Evolutionary conservation across 2,797 vertebrate genomes (phyloP).

Genomic region (Pseudochaenichthys georgianus): DNA sequence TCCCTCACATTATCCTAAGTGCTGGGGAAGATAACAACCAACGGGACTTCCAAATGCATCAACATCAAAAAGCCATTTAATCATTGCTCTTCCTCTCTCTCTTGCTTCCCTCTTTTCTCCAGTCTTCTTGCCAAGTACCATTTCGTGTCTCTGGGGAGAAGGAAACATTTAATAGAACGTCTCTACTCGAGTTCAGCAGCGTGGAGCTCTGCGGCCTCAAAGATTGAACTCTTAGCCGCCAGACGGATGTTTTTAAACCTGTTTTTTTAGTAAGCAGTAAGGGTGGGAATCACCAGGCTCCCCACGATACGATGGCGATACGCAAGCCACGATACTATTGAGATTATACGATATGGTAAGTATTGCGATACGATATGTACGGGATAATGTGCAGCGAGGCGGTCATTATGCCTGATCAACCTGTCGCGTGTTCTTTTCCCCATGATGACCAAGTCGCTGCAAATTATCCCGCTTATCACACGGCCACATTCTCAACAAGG

Average conservation of each 20-base stretch:
- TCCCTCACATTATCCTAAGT: slow-evolving; percentile 64
- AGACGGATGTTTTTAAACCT: no score
- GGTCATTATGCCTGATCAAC: no score
- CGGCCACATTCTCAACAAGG: no score
- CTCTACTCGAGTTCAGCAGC: slow-evolving; percentile 61
- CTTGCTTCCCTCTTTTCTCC: slow-evolving; percentile 30
- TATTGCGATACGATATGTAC: no score
- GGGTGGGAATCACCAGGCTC: background rate
- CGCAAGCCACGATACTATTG: no score
- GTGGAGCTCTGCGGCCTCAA: slow-evolving; percentile 27
- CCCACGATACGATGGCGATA: no score
- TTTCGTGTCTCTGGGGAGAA: slow-evolving; percentile 68
- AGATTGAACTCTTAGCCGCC: slow-evolving; percentile 13
- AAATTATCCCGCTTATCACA: no score
- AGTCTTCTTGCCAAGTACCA: slow-evolving; percentile 63
- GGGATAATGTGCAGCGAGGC: no score
- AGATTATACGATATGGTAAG: no score
- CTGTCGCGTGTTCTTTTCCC: no score
- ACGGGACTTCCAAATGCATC: slow-evolving; percentile 74
- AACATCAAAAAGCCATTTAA: slow-evolving; percentile 81
- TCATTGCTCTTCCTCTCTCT: slow-evolving; percentile 45
- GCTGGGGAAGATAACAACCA: slow-evolving; percentile 72
- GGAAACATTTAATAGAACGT: slow-evolving; percentile 77
- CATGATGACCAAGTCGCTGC: no score
- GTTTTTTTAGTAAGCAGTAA: no score